Conservation (phyloP, 2,888 invertebrate genomes). For the Tethea ocularis region DNA sequence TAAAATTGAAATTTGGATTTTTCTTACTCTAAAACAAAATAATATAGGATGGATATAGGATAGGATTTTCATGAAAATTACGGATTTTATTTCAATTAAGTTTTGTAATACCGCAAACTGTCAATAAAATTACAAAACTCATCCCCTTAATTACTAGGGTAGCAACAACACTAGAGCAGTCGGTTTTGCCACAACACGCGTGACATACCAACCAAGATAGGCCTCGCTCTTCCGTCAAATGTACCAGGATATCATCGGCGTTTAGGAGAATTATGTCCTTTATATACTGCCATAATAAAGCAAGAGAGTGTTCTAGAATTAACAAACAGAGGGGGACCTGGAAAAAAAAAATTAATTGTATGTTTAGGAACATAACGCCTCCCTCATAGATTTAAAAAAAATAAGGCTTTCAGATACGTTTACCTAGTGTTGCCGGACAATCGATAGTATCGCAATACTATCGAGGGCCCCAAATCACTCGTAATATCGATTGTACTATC, state of each 20-base stretch:
- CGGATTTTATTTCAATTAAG: neutral
- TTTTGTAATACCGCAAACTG: constrained; percentile 30
- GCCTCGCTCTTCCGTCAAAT: constrained; percentile 40
- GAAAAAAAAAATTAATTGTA: constrained; percentile 21
- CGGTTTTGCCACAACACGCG: constrained; percentile 46
- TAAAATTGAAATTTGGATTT: no score
- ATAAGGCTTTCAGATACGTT: no score
- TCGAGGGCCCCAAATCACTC: no score
- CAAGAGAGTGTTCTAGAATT: constrained; percentile 50
- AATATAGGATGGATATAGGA: no score
- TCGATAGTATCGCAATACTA: no score
- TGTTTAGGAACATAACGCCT: no score
- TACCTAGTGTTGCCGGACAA: no score
- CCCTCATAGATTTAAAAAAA: no score
- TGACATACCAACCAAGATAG: constrained; percentile 58
- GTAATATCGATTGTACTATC: no score
- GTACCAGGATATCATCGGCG: constrained; percentile 53
- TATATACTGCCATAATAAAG: constrained; percentile 48
- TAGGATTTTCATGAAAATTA: no score
- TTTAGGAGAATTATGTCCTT: constrained; percentile 45
- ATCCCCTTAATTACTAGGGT: constrained; percentile 42
- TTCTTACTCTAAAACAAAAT: no score
- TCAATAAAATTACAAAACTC: constrained; percentile 47
- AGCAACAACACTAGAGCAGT: constrained; percentile 49
- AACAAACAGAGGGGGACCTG: constrained; percentile 51